Base-by-base conservation (phyloP, 2,888 invertebrate genomes). In the Saturnia pavonia region DNA sequence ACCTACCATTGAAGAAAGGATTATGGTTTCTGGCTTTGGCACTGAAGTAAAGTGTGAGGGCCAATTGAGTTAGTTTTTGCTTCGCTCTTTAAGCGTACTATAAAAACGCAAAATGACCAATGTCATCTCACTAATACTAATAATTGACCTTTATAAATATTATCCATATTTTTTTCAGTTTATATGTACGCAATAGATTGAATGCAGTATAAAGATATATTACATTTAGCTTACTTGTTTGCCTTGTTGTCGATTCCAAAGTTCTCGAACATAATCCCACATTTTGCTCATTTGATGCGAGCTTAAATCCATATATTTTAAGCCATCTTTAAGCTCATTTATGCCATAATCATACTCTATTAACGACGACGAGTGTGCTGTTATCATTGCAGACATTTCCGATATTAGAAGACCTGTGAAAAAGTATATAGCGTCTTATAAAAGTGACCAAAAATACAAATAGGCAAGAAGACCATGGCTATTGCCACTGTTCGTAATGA, bases 241-340 rank as follows among this genome's bases (percentile, higher is more conserved):
- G 9, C 94, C 94, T 77, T 92, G 91, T 74, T 94, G 94, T 68
- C 94, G 83, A 57, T 91, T 92, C 95, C 95, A 95, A 66, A 95
- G 79, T 57, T 93, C 90, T 4, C 91, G 84, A 0, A 95, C 94
- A 70, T 95, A 95, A 68, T 90, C 91, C 92, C 94, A 94, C 90
- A 94, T 92, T 76, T 94, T 94, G 74, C 86, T 88, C 91, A 94
- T 91, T 79, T 94, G 95, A 77, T 92, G 94, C 0, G 88, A 88
- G 76, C 94, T 94, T 1, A 94, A 83, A 74, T 92, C 91, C 82
- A 91, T 94, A 69, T 94, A 94, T 3, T 89, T 78, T 0, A 94
- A 82, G n/a, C 94, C 94, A 73, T 94, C 94, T 74, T 88, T 83
- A 12, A 95, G 80, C 78, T 95, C 94, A 70, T 91, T 91, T 45